Percentiles rank a stretch among this genome's conserved stretches.
Evolutionary conservation across 2,888 invertebrate species (phyloP).

Genomic region (Pyrrhia umbra): DNA sequence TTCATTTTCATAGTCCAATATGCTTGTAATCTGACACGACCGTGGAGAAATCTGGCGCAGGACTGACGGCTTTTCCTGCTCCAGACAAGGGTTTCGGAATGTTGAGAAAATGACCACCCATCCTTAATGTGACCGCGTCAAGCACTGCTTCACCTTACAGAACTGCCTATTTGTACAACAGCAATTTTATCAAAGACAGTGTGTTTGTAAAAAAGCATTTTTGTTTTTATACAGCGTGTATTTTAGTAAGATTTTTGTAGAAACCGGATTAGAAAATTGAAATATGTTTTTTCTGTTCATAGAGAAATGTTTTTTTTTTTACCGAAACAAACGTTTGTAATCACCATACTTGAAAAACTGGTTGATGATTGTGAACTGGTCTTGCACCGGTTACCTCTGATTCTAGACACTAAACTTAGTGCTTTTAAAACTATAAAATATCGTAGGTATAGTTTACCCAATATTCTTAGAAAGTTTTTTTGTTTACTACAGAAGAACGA

Average conservation of each 20-base stretch:
- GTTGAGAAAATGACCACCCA: background rate
- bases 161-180: too few species aligned
- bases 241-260: background rate
- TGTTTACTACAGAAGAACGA: too few species aligned
- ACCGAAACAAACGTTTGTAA: background rate
- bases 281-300: background rate
- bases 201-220: too few species aligned
- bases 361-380: background rate
- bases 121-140: background rate
- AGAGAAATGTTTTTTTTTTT: background rate
- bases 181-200: too few species aligned
- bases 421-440: background rate
- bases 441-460: background rate
- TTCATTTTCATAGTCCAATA: too few species aligned
- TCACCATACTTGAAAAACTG: background rate
- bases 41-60: too few species aligned
- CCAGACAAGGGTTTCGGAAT: too few species aligned
- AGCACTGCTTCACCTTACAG: background rate
- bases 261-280: background rate
- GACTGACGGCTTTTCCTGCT: too few species aligned
- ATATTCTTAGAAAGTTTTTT: too few species aligned
- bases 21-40: too few species aligned
- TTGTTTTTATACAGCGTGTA: background rate
- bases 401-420: background rate
- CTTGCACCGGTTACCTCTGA: background rate